Base-by-base conservation (phyloP, 2,888 invertebrate species). In the Esperia sulphurella region DNA sequence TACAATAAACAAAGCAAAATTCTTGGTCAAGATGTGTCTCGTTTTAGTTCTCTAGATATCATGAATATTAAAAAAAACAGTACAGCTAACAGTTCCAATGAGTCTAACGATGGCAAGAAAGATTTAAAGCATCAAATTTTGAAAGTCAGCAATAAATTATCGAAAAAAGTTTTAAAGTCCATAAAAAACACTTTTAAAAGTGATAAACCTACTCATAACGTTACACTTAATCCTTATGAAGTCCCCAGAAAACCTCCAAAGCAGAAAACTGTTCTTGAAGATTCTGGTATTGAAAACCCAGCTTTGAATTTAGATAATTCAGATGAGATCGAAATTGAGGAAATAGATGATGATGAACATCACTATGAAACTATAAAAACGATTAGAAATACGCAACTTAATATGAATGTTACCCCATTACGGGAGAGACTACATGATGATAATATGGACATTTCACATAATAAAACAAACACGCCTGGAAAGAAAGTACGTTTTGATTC, bases 401-500 rank as follows among this genome's bases (percentile, higher is more conserved):
- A 89, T 50, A 85, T 79, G 74, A 88, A 88, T 51, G 80, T 87
- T 0, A 89, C 89, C 1, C 89, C 89, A 0, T 61, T 89, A 12
- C 79, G 64, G 51, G 86, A 83, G 50, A 72, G 65, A 43, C 61
- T 50, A 5, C 60, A 59, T 38, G 85, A 84, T 5, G 85, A 84
- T 5, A 75, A 70, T 44, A 57, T 60, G 28, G 82, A 87, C 49
- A 39, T 58, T 0, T 79, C 83, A 0, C 71, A 71, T n/a, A 81
- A 73, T 51, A 83, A 68, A 55, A 72, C 75, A 9, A 68, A 73
- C 52, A 88, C 86, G 0, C 82, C 86, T 0, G 76, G 85, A 0
- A 90, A 89, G 48, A 90, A 89, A 50, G 90, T 90, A 0, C 63
- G 90, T 28, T 90, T 90, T 55, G 90, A 90, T 61, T 83, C 90